phyloP scores from a whole-genome alignment of 2,888 invertebrate genomes.

The Apeira syringaria region DNA sequence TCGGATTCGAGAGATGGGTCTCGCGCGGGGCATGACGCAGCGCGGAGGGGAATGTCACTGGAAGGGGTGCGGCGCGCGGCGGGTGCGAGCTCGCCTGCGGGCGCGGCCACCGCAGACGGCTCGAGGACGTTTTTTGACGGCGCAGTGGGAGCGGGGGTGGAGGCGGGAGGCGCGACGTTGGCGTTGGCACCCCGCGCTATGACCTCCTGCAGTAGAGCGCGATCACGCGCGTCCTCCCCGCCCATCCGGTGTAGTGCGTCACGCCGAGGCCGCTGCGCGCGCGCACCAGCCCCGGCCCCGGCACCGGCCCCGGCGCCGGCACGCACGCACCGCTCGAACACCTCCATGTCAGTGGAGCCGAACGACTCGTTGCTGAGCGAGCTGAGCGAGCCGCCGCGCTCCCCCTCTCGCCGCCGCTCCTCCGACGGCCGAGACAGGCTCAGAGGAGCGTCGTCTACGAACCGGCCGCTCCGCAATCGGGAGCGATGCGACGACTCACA shows the following conservation, averaged over 20 bases:
- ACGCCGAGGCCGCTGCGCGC: slow-evolving; percentile 30
- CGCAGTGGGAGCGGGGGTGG: no score
- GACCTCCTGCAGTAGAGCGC: slow-evolving; percentile 84
- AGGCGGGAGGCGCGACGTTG: no score
- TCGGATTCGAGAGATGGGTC: slow-evolving; percentile 66
- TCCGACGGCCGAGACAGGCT: slow-evolving; percentile 50
- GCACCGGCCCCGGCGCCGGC: slow-evolving; percentile 81
- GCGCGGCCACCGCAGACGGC: slow-evolving; percentile 88
- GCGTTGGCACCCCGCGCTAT: slow-evolving; percentile 83
- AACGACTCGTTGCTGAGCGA: slow-evolving; percentile 78
- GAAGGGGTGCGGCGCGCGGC: slow-evolving; percentile 65
- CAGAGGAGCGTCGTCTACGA: slow-evolving; percentile 47
- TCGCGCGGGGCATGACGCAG: no score
- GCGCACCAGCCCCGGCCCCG: slow-evolving; percentile 59
- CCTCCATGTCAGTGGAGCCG: slow-evolving; percentile 85
- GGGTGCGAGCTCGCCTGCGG: slow-evolving; percentile 70
- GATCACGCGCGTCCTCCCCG: slow-evolving; percentile 53
- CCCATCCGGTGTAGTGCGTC: slow-evolving; percentile 53
- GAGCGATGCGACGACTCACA: not conserved
- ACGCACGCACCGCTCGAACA: slow-evolving; percentile 90
- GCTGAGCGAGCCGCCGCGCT: slow-evolving; percentile 54
- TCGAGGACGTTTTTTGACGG: slow-evolving; percentile 89
- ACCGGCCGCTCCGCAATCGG: slow-evolving; percentile 11
- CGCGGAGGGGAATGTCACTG: slow-evolving; percentile 70
- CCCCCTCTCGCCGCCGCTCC: slow-evolving; percentile 18